Percentiles rank a stretch among this genome's conserved stretches.
Conservation (phyloP, 2,797 vertebrate genomes). For the Mycteria americana region DNA sequence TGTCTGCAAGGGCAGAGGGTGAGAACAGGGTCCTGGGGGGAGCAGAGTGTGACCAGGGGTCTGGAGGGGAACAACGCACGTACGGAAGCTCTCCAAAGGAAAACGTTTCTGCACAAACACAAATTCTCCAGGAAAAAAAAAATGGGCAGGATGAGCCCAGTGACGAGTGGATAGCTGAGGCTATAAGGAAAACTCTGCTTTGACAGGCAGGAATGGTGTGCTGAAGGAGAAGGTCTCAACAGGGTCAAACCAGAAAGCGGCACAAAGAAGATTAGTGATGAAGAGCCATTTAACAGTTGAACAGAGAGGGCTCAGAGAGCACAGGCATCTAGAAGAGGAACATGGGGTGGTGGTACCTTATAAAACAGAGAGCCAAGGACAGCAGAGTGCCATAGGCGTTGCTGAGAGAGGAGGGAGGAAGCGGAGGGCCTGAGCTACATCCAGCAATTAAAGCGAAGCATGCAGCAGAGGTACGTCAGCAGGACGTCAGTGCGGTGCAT, state of each 20-base stretch:
- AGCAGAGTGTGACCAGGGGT: background rate
- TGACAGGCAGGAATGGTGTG: background rate
- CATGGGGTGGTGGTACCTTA: background rate
- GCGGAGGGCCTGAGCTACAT: background rate
- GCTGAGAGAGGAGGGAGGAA: background rate
- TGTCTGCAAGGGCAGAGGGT: background rate
- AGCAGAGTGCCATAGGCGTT: background rate
- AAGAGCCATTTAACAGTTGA: background rate
- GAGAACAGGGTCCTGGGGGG: background rate
- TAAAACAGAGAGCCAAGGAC: background rate
- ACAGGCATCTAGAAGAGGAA: background rate
- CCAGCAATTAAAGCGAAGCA: background rate
- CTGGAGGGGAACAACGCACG: accelerated
- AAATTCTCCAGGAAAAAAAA: background rate
- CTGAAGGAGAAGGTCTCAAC: background rate
- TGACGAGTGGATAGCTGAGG: background rate
- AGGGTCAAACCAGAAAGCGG: background rate
- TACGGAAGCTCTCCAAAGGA: background rate
- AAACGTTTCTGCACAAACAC: background rate
- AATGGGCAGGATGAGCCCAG: background rate
- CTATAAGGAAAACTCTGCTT: background rate
- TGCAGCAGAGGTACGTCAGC: background rate
- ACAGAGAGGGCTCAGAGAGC: background rate
- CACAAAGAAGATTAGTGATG: background rate
- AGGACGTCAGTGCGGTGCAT: accelerated